Evolutionary conservation across 2,797 vertebrate species (phyloP).

Genomic region (Sparidentex hasta): DNA sequence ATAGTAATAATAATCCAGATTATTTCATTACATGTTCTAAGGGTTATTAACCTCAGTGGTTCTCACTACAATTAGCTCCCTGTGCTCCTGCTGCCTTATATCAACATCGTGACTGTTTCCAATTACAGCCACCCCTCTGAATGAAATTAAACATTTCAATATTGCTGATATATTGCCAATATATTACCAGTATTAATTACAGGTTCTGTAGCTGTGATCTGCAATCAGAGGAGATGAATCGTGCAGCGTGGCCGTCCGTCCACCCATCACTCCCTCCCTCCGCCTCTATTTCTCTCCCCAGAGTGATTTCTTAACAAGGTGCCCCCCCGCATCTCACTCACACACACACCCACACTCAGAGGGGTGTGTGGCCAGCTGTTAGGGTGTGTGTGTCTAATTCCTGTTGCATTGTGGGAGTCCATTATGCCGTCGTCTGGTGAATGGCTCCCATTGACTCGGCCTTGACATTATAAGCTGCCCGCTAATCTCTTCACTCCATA

Average conservation of each 20-base stretch:
- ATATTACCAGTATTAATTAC: slow-evolving; percentile 76
- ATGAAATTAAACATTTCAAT: slow-evolving; percentile 74
- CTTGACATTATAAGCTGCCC: slow-evolving; percentile 81
- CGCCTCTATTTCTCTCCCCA: slow-evolving; percentile 17
- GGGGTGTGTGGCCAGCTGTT: slow-evolving; percentile 73
- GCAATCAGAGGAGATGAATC: slow-evolving; percentile 72
- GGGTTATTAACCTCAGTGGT: slow-evolving; percentile 64
- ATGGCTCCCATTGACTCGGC: slow-evolving; percentile 76
- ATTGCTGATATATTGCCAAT: slow-evolving; percentile 76
- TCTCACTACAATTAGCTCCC: slow-evolving; percentile 58
- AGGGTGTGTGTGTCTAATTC: slow-evolving; percentile 74
- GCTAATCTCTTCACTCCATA: slow-evolving; percentile 80
- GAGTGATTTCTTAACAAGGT: slow-evolving; percentile 75
- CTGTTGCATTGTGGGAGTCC: slow-evolving; percentile 82
- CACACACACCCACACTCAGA: slow-evolving; percentile 37
- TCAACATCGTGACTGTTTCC: slow-evolving; percentile 74
- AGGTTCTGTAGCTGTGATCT: slow-evolving; percentile 51
- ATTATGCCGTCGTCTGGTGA: slow-evolving; percentile 77
- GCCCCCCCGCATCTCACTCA: slow-evolving; percentile 21
- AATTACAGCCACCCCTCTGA: slow-evolving; percentile 68
- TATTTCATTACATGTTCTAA: slow-evolving; percentile 62
- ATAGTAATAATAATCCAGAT: slow-evolving; percentile 57
- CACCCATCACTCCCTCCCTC: slow-evolving; percentile 35
- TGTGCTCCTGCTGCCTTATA: slow-evolving; percentile 57
- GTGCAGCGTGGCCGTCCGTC: slow-evolving; percentile 25